Base-by-base conservation (phyloP, 1,140 invertebrate species). In the Caenorhabditis remanei region DNA sequence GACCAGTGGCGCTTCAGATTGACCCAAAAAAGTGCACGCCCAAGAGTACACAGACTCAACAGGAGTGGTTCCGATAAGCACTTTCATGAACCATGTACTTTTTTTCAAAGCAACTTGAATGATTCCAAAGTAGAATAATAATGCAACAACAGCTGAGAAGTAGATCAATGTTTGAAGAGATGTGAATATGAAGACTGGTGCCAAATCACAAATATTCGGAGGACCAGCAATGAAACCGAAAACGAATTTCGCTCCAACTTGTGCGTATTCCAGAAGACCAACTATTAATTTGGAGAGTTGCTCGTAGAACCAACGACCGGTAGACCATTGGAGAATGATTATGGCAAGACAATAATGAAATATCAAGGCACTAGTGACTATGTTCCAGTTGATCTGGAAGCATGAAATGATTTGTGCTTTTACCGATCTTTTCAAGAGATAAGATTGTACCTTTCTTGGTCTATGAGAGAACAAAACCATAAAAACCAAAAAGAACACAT, bases 21-120 rank as follows among this genome's bases (percentile, higher is more conserved):
- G 93, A 53, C 97, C 96, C 6, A 98, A 93, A 91, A 98, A 98
- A n/a, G 97, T 96, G 92, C 97, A 97, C 0, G 96, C 96, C 4
- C 96, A 95, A n/a, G 96, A 95, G 88, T 95, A 96, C 21, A 98
- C 95, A 84, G 96, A 97, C 93, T 98, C 97, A 75, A 96, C 97
- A 14, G 97, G 95, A 0, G 97, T 97, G 4, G 97, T 98, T 32
- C 95, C 95, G 91, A 98, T 94, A 4, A 95, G 93, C 85, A 89
- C 84, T 85, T 91, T 85, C 67, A 89, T 91, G 58, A 90, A 75
- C 94, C 95, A 95, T 14, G 96, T 96, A 41, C 98, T 90, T 92
- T 95, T 96, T 21, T 95, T 91, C 21, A 97, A 95, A n/a, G 97
- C 92, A 94, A 94, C 95, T 93, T 98, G 96, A 95, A 98, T 96